Percentiles rank a stretch among this genome's conserved stretches.
These are phyloP conservation scores for Lerema accius DNA, from an alignment of 1,140 invertebrate species.

Conservation along the genomic window DNA sequence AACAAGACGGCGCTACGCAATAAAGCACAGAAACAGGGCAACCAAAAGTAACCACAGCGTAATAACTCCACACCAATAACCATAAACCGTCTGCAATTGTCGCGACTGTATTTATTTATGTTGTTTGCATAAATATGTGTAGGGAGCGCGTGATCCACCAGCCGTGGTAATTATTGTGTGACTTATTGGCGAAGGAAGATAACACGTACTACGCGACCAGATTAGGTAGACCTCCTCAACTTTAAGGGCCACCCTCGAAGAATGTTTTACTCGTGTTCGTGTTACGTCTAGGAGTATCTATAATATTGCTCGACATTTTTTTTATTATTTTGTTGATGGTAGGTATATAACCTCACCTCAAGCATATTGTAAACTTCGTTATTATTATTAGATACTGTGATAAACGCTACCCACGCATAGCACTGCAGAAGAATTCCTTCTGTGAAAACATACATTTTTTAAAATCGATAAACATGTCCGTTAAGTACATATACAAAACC, in stretches of 20 bases:
- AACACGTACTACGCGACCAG: constrained; percentile 69
- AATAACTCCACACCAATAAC: constrained; percentile 41
- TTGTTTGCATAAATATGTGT: constrained; percentile 70
- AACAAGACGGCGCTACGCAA: neutral
- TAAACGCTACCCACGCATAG: too few species aligned
- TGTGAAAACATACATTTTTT: too few species aligned
- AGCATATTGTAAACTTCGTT: too few species aligned
- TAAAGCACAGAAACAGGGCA: constrained; percentile 8
- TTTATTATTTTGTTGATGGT: too few species aligned
- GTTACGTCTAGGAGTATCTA: neutral
- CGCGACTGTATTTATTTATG: constrained; percentile 69
- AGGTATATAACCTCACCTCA: too few species aligned
- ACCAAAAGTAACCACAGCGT: constrained; percentile 33
- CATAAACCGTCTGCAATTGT: constrained; percentile 61
- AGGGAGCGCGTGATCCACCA: constrained; percentile 67
- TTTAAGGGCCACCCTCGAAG: neutral
- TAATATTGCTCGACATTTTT: too few species aligned
- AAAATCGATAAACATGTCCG: too few species aligned
- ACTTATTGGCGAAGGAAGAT: constrained; percentile 78
- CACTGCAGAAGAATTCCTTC: too few species aligned
- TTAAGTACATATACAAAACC: too few species aligned
- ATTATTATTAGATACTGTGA: too few species aligned
- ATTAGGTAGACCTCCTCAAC: constrained; percentile 43
- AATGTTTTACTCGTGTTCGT: neutral
- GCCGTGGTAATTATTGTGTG: constrained; percentile 78